phyloP scores from a whole-genome alignment of 2,797 vertebrate species.

The Pachyuromys duprasi region DNA sequence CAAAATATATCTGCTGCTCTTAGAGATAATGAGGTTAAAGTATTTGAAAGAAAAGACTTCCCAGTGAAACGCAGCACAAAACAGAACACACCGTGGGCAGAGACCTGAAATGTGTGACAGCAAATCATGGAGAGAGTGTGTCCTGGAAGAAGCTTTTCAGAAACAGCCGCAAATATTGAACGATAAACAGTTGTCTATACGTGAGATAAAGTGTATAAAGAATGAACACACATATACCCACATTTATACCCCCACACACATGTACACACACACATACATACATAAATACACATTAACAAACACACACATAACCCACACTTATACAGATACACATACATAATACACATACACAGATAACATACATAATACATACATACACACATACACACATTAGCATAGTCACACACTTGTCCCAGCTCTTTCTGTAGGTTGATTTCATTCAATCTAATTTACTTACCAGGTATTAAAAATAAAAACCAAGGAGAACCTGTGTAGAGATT shows the following conservation, averaged over 20 bases:
- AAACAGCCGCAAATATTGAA: background rate
- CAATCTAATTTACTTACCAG: constrained; percentile 60
- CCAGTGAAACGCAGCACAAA: background rate
- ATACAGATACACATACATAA: background rate
- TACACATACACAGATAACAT: background rate
- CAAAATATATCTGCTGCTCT: background rate
- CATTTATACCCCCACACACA: background rate
- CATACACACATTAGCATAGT: too few relatives aligned
- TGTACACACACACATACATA: background rate
- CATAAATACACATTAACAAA: background rate
- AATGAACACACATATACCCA: background rate
- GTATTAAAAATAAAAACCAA: constrained; percentile 53
- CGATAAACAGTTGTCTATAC: background rate
- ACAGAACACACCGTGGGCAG: background rate
- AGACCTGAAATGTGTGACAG: background rate
- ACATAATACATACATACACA: background rate
- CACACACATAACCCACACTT: background rate
- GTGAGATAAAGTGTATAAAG: background rate
- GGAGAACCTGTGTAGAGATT: background rate
- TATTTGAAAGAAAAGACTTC: constrained; percentile 7
- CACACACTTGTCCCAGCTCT: background rate
- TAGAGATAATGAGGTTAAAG: background rate
- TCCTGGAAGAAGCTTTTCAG: background rate
- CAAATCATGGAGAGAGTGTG: background rate
- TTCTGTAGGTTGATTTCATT: background rate